Evolutionary conservation across 2,888 invertebrate genomes (phyloP), one percentile per base, ranked within the genome.

Genomic region (Aspidapion aeneum): DNA sequence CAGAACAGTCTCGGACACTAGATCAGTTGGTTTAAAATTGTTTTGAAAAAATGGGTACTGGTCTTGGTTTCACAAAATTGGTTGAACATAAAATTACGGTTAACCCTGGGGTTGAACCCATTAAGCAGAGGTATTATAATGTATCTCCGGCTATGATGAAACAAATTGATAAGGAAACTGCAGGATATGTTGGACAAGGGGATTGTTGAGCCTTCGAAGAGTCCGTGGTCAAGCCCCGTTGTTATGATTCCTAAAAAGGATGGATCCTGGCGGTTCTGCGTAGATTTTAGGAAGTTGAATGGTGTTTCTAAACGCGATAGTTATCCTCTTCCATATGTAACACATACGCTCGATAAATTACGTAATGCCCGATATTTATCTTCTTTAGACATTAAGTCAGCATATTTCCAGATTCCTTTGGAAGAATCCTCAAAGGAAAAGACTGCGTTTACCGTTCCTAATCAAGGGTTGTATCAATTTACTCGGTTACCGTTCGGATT

Each of bases 231-330:
- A n/a, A n/a, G n/a, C n/a, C n/a, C n/a, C n/a, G n/a, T n/a, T n/a
- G n/a, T n/a, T n/a, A n/a, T n/a, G n/a, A n/a, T n/a, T n/a, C n/a
- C n/a, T n/a, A n/a, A n/a, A n/a, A n/a, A n/a, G n/a, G n/a, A n/a
- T n/a, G n/a, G n/a, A n/a, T n/a, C n/a, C n/a, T n/a, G n/a, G n/a
- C n/a, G n/a, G n/a, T n/a, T n/a, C 35, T 74, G 74, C 51, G 69
- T 76, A 0, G 74, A 75, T 55, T 75, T 68, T 56, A 50, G 75
- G 1, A 68, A 71, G 35, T 55, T 77, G 0, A 78, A 76, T 61
- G 22, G 56, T 1, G 74, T 75, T 0, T 73, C 75, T 0, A 65
- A 70, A 55, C 66, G 69, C 16, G 73, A 75, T 60, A 73, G 73
- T 0, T 74, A 77, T 63, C 75, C 74, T 1, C 48, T 76, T 0